A percentile compares a stretch with the other conserved stretches of the same genome.
Evolutionary conservation across 2,113 vertebrate species (phyloP).

Genomic region (Dolichotis patagonum): DNA sequence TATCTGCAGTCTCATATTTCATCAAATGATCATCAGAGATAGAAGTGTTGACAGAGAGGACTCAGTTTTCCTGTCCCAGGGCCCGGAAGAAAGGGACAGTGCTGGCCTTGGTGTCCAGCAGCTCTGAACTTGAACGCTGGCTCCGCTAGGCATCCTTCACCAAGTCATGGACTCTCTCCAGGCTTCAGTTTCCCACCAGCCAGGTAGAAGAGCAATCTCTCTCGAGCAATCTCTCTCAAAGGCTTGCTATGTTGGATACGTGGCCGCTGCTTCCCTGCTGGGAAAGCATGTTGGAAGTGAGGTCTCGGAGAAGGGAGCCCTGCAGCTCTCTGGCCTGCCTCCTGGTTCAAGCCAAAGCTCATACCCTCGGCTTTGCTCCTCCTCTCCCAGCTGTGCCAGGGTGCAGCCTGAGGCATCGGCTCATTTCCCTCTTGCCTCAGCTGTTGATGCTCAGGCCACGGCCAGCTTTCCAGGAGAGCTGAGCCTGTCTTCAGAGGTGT

Average conservation of each 20-base stretch:
- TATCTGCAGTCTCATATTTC: neutral
- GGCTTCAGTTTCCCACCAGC: neutral
- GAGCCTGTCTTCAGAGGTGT: neutral
- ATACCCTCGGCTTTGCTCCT: neutral
- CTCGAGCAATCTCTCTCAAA: too few species aligned
- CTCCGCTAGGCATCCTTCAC: neutral
- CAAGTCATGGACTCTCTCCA: neutral
- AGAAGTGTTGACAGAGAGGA: neutral
- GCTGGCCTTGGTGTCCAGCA: neutral
- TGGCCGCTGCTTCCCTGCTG: rapidly evolving
- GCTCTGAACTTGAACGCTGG: neutral
- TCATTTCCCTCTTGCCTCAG: neutral
- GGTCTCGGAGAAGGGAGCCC: neutral
- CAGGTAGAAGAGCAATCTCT: neutral
- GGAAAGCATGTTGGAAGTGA: neutral
- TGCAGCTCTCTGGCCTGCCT: neutral
- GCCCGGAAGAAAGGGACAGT: neutral
- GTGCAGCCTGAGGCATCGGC: neutral
- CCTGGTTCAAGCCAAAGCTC: neutral
- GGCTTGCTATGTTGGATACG: too few species aligned
- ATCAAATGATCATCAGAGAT: neutral
- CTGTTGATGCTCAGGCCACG: neutral
- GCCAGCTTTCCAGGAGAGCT: neutral
- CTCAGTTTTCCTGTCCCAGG: neutral
- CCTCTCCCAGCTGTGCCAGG: neutral